These are phyloP conservation scores for Heterochromis multidens DNA, from an alignment of 2,113 vertebrate genomes.

Conservation along the genomic window DNA sequence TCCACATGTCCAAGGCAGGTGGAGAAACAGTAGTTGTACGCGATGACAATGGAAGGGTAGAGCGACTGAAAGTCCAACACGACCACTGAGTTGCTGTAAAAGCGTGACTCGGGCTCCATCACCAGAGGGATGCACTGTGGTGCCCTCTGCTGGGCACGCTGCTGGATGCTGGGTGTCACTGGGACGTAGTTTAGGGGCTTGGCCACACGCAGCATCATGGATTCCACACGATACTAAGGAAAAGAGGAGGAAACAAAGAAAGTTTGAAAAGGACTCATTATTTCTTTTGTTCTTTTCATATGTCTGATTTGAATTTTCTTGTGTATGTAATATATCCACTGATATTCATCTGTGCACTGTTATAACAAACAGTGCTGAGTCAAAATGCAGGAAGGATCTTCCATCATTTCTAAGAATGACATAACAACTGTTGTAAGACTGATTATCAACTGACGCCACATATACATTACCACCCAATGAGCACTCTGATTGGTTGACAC, in stretches of 20 bases:
- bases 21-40: slow-evolving; percentile 99
- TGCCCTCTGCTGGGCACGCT: slow-evolving; percentile 92
- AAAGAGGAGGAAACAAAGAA: background rate
- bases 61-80: slow-evolving; percentile 97
- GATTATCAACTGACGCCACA: no score
- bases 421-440: no score
- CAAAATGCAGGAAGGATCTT: no score
- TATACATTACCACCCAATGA: background rate
- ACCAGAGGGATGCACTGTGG: slow-evolving; percentile 90
- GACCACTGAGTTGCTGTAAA: slow-evolving; percentile 96
- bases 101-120: slow-evolving; percentile 97
- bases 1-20: slow-evolving; percentile 95
- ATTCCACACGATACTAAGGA: slow-evolving; percentile 93
- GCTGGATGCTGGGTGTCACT: slow-evolving; percentile 88
- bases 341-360: no score
- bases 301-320: background rate
- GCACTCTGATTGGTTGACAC: background rate
- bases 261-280: background rate
- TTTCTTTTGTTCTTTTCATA: background rate
- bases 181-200: slow-evolving; percentile 97
- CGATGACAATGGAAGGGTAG: slow-evolving; percentile 97
- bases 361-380: no score
- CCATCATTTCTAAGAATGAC: no score
- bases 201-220: slow-evolving; percentile 96
- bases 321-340: no score